These are phyloP conservation scores for Holothuria leucospilota DNA, from an alignment of 53 echinoderm and acorn worm species.

Conservation along the genomic window DNA sequence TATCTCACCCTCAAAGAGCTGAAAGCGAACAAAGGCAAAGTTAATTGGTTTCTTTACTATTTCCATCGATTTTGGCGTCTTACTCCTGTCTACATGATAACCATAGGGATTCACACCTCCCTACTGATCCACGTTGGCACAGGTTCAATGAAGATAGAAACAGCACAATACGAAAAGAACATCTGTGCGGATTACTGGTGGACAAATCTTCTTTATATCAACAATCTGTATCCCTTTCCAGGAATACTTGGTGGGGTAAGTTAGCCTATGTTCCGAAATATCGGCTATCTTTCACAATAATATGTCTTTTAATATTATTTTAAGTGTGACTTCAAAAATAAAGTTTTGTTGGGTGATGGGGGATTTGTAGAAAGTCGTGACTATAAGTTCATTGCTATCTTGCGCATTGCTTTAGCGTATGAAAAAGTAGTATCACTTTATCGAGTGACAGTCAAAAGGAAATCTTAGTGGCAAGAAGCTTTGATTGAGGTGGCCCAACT, in stretches of 20 bases:
- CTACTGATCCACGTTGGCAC: slow-evolving; percentile 46
- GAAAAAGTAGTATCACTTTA: too few relatives aligned
- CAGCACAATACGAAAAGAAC: neutral
- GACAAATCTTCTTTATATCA: slow-evolving; percentile 69
- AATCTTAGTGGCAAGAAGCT: too few relatives aligned
- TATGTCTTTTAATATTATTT: too few relatives aligned
- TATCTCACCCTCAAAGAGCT: slow-evolving; percentile 62
- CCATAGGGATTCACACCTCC: slow-evolving; percentile 49
- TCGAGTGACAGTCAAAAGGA: too few relatives aligned
- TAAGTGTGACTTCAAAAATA: too few relatives aligned
- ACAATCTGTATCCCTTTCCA: slow-evolving; percentile 71
- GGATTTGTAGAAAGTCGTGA: too few relatives aligned
- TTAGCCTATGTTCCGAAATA: too few relatives aligned
- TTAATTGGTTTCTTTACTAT: slow-evolving; percentile 73
- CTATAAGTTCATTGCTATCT: too few relatives aligned
- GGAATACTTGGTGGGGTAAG: slow-evolving; percentile 12
- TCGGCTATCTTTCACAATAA: too few relatives aligned
- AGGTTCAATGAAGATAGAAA: slow-evolving; percentile 17
- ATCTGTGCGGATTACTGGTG: slow-evolving; percentile 64
- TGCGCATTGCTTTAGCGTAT: too few relatives aligned
- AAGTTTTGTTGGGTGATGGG: too few relatives aligned
- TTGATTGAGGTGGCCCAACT: too few relatives aligned
- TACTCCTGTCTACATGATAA: slow-evolving; percentile 69
- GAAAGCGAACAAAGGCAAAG: slow-evolving; percentile 15
- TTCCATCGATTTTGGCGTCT: slow-evolving; percentile 83